Percentiles rank a stretch among this genome's conserved stretches.
Conservation (phyloP, 2,888 invertebrate genomes). For the Heteromyza rotundicornis region DNA sequence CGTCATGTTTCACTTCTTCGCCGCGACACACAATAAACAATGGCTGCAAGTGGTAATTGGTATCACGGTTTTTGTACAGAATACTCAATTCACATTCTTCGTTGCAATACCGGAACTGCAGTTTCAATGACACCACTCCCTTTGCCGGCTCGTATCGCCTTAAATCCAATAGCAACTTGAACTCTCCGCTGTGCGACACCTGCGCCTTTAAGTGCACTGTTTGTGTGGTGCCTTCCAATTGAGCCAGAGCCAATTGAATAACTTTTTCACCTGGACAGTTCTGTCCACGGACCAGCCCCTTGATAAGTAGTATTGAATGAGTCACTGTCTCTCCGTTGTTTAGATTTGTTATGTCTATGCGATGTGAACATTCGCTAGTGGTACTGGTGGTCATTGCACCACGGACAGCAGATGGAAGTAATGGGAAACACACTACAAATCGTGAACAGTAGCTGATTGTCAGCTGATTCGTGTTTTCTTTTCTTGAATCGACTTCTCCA, state of each 20-base stretch:
- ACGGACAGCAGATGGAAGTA: too few relatives aligned
- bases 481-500: too few relatives aligned
- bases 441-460: too few relatives aligned
- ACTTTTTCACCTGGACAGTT: constrained; percentile 37
- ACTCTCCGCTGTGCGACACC: constrained; percentile 44
- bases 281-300: constrained; percentile 47
- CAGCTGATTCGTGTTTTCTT: too few relatives aligned
- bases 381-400: too few relatives aligned
- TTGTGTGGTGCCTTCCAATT: constrained; percentile 19
- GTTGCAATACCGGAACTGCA: constrained; percentile 41
- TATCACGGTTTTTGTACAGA: too few relatives aligned
- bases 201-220: constrained; percentile 33
- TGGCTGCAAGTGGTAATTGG: constrained; percentile 62
- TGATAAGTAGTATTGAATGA: constrained; percentile 54
- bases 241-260: constrained; percentile 34
- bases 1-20: constrained; percentile 34
- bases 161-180: constrained; percentile 54
- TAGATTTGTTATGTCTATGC: constrained; percentile 49
- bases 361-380: constrained; percentile 42
- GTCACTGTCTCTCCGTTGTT: constrained; percentile 45
- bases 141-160: background rate
- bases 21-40: constrained; percentile 83
- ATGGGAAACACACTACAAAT: too few relatives aligned
- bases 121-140: constrained; percentile 19
- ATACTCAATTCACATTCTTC: too few relatives aligned